These are phyloP conservation scores for Prietella phreatophila DNA, from an alignment of 2,113 vertebrate species.

Conservation along the genomic window DNA sequence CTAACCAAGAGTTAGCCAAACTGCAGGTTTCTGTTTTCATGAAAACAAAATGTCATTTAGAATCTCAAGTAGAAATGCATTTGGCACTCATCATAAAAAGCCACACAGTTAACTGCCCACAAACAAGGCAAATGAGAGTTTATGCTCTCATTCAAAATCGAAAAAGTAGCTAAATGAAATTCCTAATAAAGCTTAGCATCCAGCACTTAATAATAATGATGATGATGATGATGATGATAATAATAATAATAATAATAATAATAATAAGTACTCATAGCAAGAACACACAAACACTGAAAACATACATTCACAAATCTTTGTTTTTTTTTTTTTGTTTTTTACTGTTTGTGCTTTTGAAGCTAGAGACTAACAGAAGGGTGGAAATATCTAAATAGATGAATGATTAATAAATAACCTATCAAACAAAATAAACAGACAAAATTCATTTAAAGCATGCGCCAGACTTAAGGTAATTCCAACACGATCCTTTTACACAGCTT, in stretches of 20 bases:
- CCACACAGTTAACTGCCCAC: slow-evolving; percentile 70
- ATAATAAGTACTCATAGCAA: slow-evolving; percentile 58
- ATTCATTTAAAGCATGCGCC: slow-evolving; percentile 48
- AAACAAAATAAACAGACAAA: slow-evolving; percentile 40
- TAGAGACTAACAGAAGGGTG: slow-evolving; percentile 44
- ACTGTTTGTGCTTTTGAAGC: slow-evolving; percentile 45
- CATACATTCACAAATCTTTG: slow-evolving; percentile 59
- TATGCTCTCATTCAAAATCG: slow-evolving; percentile 64
- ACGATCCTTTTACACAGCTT: slow-evolving; percentile 37
- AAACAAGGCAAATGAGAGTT: slow-evolving; percentile 75
- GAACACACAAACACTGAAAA: slow-evolving; percentile 65
- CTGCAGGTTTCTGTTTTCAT: slow-evolving; percentile 56
- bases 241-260: slow-evolving; percentile 67
- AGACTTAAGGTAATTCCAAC: slow-evolving; percentile 25
- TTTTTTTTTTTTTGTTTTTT: slow-evolving; percentile 47
- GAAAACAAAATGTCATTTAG: slow-evolving; percentile 63
- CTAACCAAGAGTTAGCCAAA: slow-evolving; percentile 61
- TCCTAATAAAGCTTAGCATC: slow-evolving; percentile 79
- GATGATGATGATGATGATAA: slow-evolving; percentile 57
- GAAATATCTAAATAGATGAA: slow-evolving; percentile 64
- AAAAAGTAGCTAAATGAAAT: slow-evolving; percentile 74
- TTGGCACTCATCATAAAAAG: slow-evolving; percentile 66
- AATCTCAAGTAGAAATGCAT: slow-evolving; percentile 65
- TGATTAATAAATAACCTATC: slow-evolving; percentile 51
- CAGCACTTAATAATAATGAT: slow-evolving; percentile 72